Base-by-base conservation (phyloP, 2,888 invertebrate genomes). In the Apomyelois bistriatella region DNA sequence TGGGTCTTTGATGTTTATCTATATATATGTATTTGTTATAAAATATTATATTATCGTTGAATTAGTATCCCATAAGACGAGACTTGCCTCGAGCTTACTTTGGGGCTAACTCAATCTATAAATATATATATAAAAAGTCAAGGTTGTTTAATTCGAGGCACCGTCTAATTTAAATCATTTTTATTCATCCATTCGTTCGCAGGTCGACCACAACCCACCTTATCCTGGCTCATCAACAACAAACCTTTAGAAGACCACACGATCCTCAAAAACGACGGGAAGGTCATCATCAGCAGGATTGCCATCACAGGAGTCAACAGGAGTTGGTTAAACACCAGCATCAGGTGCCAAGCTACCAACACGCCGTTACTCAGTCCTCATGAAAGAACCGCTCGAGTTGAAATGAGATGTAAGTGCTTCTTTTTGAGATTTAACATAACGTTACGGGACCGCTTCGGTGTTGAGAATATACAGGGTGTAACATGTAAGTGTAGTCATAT, bases 281-380 rank as follows among this genome's bases (percentile, higher is more conserved):
- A 86, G 54, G 92, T 95, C 56, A 94, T 95, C 62, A 94, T 95
- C 63, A 96, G 95, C 85, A 92, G 93, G 61, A 91, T 97, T 72
- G 94, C 93, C 77, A 93, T 96, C 57, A 92, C 92, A 15, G 92
- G 93, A 40, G 93, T 97, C 48, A 93, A 93, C 65, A 90, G 97
- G 58, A 93, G 94, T 67, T 95, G 96, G 83, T 90, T 96, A 61
- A 96, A 96, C 83, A 94, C 94, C 59, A 95, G 95, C 53, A 95
- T 95, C 79, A 94, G 94, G 72, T 97, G 97, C 76, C 95, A 95
- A 76, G 97, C 97, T 9, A 94, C 94, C 61, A 97, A 97, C 78
- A 96, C 96, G 28, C 94, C 95, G 62, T 90, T 96, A 52, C 93
- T 95, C 71, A 93, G 94, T 71, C 96, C 97, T 0, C 92, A 94